These are phyloP conservation scores for Lineus longissimus DNA, from an alignment of 1,140 invertebrate species.

Conservation along the genomic window DNA sequence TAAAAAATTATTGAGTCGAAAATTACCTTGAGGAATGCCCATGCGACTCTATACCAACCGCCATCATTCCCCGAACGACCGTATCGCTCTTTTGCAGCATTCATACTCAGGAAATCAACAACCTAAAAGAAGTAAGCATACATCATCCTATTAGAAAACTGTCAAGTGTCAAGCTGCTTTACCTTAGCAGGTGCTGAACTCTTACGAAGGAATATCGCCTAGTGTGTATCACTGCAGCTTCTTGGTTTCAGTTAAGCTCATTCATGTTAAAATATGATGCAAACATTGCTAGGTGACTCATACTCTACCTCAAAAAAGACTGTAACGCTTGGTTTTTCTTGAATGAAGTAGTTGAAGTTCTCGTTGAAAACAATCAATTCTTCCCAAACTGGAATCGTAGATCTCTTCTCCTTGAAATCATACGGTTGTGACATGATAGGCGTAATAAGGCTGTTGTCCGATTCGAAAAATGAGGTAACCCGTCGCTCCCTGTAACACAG, in stretches of 20 bases:
- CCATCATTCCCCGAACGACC: conserved; percentile 36
- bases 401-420: conserved; percentile 52
- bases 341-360: conserved; percentile 57
- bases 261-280: too few relatives aligned
- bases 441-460: conserved; percentile 44
- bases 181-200: too few relatives aligned
- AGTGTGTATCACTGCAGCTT: too few relatives aligned
- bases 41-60: conserved; percentile 64
- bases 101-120: conserved; percentile 52
- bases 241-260: too few relatives aligned
- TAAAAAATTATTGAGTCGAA: neutral
- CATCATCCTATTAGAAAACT: too few relatives aligned
- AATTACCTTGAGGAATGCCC: conserved; percentile 65
- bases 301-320: conserved; percentile 62
- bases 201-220: too few relatives aligned
- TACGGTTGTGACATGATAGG: conserved; percentile 55
- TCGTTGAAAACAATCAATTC: conserved; percentile 65
- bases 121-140: conserved; percentile 31
- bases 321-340: conserved; percentile 54
- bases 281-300: too few relatives aligned
- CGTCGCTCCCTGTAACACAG: conserved; percentile 38
- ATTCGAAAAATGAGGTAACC: conserved; percentile 55
- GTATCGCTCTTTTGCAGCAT: conserved; percentile 31
- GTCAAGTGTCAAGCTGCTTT: too few relatives aligned
- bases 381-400: conserved; percentile 61